A percentile compares a stretch with the other conserved stretches of the same genome.
Evolutionary conservation across 2,113 vertebrate species (phyloP).

Genomic region (Oreochromis spilurus): DNA sequence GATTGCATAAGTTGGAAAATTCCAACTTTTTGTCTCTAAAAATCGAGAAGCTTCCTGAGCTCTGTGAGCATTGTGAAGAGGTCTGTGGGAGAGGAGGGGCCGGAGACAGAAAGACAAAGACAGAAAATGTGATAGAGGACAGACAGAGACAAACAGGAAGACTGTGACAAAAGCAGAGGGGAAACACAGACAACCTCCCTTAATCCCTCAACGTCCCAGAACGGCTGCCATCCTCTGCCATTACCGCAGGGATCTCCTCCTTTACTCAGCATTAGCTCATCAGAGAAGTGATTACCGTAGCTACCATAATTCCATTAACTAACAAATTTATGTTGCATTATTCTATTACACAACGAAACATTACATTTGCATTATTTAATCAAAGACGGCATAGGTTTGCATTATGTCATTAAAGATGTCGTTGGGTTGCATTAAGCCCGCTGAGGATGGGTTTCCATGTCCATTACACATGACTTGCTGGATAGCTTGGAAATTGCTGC

Average conservation of each 20-base stretch:
- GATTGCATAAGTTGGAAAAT: neutral
- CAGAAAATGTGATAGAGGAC: slow-evolving; percentile 8
- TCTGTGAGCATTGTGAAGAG: neutral
- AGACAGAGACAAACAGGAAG: slow-evolving; percentile 3
- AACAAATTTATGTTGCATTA: slow-evolving; percentile 61
- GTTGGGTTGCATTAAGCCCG: slow-evolving; percentile 49
- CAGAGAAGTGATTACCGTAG: slow-evolving; percentile 54
- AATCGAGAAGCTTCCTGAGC: neutral
- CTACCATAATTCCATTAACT: slow-evolving; percentile 53
- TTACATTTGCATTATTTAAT: slow-evolving; percentile 70
- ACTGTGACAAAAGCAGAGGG: slow-evolving; percentile 12
- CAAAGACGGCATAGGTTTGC: slow-evolving; percentile 55
- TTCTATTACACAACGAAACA: slow-evolving; percentile 60
- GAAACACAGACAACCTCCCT: slow-evolving; percentile 11
- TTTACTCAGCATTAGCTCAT: slow-evolving; percentile 45
- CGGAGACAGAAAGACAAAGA: neutral
- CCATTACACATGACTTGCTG: slow-evolving; percentile 35
- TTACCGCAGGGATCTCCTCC: slow-evolving; percentile 34
- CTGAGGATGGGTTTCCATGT: slow-evolving; percentile 31
- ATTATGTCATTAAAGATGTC: slow-evolving; percentile 62
- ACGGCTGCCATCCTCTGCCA: slow-evolving; percentile 7
- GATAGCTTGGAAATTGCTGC: slow-evolving; percentile 7
- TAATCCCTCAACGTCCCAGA: neutral
- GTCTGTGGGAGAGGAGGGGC: neutral
- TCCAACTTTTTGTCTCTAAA: neutral